Evolutionary conservation across 2,888 invertebrate genomes (phyloP), one percentile per base, ranked within the genome.

Genomic region (Megastigmus dorsalis): DNA sequence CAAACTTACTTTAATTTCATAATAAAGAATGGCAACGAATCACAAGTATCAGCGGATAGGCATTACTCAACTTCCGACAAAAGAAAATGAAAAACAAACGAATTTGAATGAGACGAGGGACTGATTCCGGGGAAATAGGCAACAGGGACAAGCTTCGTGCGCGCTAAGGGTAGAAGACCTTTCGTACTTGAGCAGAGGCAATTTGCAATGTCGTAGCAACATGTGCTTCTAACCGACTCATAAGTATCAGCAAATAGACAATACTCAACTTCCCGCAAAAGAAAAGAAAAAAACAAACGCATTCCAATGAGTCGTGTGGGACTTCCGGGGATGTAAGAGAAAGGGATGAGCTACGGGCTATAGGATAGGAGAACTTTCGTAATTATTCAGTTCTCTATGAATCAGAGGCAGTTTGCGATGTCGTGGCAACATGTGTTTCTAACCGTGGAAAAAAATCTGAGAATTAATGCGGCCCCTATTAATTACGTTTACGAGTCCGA

Each of bases 401-500:
- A 38, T 38, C 84, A 85, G 82, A 84, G 84, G 84, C 86, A 85
- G 84, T 85, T 85, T 41, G 86, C 20, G 80, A 81, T 79, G 80
- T 78, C 80, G 75, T 80, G 81, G 84, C 82, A 85, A 82, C 85
- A 84, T 83, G 83, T 84, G 83, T 80, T 83, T 73, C 79, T 67
- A 82, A 80, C 79, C 83, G 81, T 50, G 52, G 80, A 86, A 85
- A n/a, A n/a, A 86, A 86, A 84, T 85, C 79, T 80, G 79, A 78
- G 82, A 84, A 87, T 85, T 88, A 87, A 86, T 86, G 86, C 79
- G 74, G 30, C 79, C n/a, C 82, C 84, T 82, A 86, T 87, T 86
- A 87, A 87, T 88, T 87, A 86, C 82, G 84, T 87, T 87, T 87
- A 87, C 84, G 86, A 85, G 85, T 81, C 78, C 77, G 82, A 84